phyloP scores from a whole-genome alignment of 2,797 vertebrate genomes.

The Rhinella marina region DNA sequence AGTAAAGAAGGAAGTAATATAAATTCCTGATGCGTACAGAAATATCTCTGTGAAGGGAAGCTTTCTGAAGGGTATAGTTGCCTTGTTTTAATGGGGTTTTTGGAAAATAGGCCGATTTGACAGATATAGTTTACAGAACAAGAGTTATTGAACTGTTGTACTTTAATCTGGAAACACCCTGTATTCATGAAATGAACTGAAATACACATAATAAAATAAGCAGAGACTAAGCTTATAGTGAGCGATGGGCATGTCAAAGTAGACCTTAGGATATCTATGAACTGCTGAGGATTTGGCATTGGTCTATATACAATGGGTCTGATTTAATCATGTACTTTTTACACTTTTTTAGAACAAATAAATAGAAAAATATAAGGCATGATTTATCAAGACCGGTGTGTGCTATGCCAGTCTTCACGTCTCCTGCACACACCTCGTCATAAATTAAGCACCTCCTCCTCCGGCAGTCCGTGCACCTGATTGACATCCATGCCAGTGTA shows the following conservation, averaged over 20 bases:
- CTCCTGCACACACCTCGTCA: too few relatives aligned
- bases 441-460: too few relatives aligned
- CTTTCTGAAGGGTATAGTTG: not conserved
- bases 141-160: not conserved
- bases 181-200: not conserved
- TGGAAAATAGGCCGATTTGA: not conserved
- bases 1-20: conserved; percentile 42
- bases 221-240: not conserved
- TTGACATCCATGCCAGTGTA: too few relatives aligned
- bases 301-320: not conserved
- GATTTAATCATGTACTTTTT: not conserved
- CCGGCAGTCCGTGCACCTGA: too few relatives aligned
- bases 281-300: not conserved
- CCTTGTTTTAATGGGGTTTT: not conserved
- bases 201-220: not conserved
- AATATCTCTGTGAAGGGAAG: conserved; percentile 10
- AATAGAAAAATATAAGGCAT: not conserved
- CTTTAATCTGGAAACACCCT: not conserved
- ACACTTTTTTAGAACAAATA: not conserved
- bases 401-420: too few relatives aligned
- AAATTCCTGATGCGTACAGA: conserved; percentile 34
- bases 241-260: not conserved
- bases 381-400: too few relatives aligned
- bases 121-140: not conserved
- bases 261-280: not conserved